phyloP scores from a whole-genome alignment of 2,888 invertebrate genomes.

The Chloroclysta siterata region DNA sequence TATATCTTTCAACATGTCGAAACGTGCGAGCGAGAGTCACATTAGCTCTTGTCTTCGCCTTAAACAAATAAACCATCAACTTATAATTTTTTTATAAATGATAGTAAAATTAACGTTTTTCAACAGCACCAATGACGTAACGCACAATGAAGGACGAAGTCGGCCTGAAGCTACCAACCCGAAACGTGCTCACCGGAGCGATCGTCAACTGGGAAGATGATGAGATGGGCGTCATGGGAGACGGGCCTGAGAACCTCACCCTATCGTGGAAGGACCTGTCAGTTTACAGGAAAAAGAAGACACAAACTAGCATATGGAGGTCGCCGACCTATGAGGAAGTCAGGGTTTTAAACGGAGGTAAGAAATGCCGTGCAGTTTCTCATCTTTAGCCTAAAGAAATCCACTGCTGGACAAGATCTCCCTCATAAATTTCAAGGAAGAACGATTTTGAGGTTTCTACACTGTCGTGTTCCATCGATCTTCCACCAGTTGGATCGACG shows the following conservation, averaged over 20 bases:
- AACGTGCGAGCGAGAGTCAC: too few species aligned
- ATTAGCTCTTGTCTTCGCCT: too few species aligned
- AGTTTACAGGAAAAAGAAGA: slow-evolving; percentile 78
- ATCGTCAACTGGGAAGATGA: slow-evolving; percentile 79
- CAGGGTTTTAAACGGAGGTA: slow-evolving; percentile 84
- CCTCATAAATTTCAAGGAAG: too few species aligned
- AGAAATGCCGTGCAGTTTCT: slow-evolving; percentile 19
- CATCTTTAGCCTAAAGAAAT: too few species aligned
- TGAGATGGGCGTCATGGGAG: slow-evolving; percentile 64
- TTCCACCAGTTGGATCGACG: too few species aligned
- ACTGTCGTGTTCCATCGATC: too few species aligned
- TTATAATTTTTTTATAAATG: too few species aligned
- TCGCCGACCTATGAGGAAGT: slow-evolving; percentile 79
- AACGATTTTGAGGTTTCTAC: too few species aligned
- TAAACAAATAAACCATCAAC: too few species aligned
- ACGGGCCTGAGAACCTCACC: slow-evolving; percentile 72
- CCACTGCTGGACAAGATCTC: too few species aligned
- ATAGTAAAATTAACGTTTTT: slow-evolving; percentile 34
- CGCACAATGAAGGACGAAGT: slow-evolving; percentile 61
- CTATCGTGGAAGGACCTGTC: slow-evolving; percentile 83
- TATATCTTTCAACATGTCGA: too few species aligned
- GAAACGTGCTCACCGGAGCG: slow-evolving; percentile 76
- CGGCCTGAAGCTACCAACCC: slow-evolving; percentile 66
- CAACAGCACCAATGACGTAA: slow-evolving; percentile 67
- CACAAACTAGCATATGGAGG: slow-evolving; percentile 78